phyloP scores from a whole-genome alignment of 1,140 invertebrate species.

The Anastrepha obliqua region DNA sequence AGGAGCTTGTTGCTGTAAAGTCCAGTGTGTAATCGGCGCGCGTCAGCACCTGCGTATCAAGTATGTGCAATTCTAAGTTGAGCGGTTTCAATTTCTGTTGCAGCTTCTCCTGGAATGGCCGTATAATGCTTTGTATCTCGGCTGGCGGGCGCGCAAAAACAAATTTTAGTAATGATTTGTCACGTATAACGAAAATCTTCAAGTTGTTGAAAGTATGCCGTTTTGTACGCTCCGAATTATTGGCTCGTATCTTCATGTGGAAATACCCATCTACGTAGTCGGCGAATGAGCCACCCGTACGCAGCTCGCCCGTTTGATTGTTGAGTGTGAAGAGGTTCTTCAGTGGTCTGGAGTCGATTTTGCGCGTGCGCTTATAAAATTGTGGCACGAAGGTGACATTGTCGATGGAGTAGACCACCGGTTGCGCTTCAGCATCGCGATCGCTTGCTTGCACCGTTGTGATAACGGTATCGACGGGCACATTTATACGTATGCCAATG shows the following conservation, averaged over 20 bases:
- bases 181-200: constrained; percentile 83
- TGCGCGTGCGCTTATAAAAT: constrained; percentile 76
- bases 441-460: constrained; percentile 82
- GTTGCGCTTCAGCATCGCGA: constrained; percentile 80
- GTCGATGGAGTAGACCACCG: constrained; percentile 80
- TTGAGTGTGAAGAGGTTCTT: constrained; percentile 78
- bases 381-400: constrained; percentile 81
- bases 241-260: constrained; percentile 79
- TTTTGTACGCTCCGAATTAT: constrained; percentile 76
- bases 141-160: constrained; percentile 81
- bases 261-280: constrained; percentile 84
- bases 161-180: constrained; percentile 84
- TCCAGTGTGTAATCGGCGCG: constrained; percentile 83
- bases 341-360: constrained; percentile 74
- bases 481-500: constrained; percentile 84
- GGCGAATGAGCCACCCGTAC: constrained; percentile 81
- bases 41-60: constrained; percentile 85
- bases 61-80: constrained; percentile 81
- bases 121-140: constrained; percentile 78
- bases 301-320: constrained; percentile 80
- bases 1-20: constrained; percentile 83
- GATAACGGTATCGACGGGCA: constrained; percentile 83
- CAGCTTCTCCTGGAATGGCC: constrained; percentile 79
- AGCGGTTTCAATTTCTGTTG: constrained; percentile 78
- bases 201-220: constrained; percentile 74